phyloP scores from a whole-genome alignment of 2,888 invertebrate genomes.

The Adelphocoris suturalis region DNA sequence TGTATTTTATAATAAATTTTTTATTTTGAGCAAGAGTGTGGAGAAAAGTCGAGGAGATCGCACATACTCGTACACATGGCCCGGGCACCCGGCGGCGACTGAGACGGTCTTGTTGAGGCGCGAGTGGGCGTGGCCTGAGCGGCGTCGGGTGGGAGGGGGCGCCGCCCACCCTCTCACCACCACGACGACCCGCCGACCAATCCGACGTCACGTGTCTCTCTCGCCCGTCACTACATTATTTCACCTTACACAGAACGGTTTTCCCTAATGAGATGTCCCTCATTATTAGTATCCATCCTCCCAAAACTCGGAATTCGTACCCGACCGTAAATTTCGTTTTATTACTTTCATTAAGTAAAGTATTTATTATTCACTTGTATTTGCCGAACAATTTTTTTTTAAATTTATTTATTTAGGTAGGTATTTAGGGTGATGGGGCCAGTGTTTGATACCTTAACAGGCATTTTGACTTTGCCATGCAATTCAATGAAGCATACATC shows the following conservation, averaged over 20 bases:
- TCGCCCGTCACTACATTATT: conserved; percentile 24
- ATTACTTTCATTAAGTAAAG: too few relatives aligned
- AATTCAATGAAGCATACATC: too few relatives aligned
- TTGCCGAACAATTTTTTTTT: too few relatives aligned
- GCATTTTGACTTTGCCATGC: too few relatives aligned
- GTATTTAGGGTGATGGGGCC: too few relatives aligned
- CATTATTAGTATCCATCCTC: background rate
- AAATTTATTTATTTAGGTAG: too few relatives aligned
- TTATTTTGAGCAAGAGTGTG: conserved; percentile 13
- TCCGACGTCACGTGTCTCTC: conserved; percentile 63
- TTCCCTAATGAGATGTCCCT: background rate
- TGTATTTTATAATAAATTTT: background rate
- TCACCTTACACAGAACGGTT: background rate
- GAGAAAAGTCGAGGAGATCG: background rate
- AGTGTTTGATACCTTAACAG: too few relatives aligned
- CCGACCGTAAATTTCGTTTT: background rate
- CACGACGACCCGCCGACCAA: conserved; percentile 45
- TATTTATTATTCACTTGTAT: too few relatives aligned
- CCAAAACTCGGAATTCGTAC: background rate
- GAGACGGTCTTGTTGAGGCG: conserved; percentile 40
- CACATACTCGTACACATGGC: conserved; percentile 49
- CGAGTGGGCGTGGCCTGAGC: conserved; percentile 62
- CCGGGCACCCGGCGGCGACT: conserved; percentile 71
- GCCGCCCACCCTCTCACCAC: conserved; percentile 46
- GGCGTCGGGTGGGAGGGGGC: conserved; percentile 1